Conservation (phyloP, 2,888 invertebrate genomes). For the Matsumyia berberina region DNA sequence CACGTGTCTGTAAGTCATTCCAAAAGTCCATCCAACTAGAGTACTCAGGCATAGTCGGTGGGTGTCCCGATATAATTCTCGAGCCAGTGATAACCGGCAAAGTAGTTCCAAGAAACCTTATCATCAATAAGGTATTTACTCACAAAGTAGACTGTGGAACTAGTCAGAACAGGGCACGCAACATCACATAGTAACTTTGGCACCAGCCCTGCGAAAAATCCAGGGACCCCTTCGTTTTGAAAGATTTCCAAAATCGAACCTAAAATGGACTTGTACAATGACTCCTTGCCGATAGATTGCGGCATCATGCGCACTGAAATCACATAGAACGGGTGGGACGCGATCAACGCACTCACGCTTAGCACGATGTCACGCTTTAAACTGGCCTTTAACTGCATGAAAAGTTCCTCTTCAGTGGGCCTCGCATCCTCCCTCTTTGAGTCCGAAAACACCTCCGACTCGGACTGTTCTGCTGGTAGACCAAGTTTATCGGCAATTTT, state of each 20-base stretch:
- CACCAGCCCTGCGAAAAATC: slow-evolving; percentile 94
- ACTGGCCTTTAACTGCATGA: slow-evolving; percentile 84
- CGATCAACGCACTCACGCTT: slow-evolving; percentile 91
- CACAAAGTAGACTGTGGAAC: slow-evolving; percentile 90
- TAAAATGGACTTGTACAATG: slow-evolving; percentile 87
- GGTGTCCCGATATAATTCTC: slow-evolving; percentile 91
- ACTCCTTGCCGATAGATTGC: slow-evolving; percentile 96
- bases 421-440: slow-evolving; percentile 83
- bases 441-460: slow-evolving; percentile 7
- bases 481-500: slow-evolving; percentile 81
- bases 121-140: slow-evolving; percentile 93
- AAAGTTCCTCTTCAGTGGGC: slow-evolving; percentile 84
- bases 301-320: slow-evolving; percentile 97
- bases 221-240: slow-evolving; percentile 92
- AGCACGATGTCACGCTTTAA: slow-evolving; percentile 90
- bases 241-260: slow-evolving; percentile 92
- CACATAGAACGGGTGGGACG: slow-evolving; percentile 96
- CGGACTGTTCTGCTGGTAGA: slow-evolving; percentile 78
- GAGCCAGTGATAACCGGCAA: slow-evolving; percentile 91
- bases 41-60: slow-evolving; percentile 94
- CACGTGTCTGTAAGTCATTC: slow-evolving; percentile 89
- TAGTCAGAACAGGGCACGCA: slow-evolving; percentile 91
- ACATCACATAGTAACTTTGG: slow-evolving; percentile 95
- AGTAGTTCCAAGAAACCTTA: slow-evolving; percentile 87
- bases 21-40: slow-evolving; percentile 93